phyloP scores from a whole-genome alignment of 30 jellyfish, hydroid and myxozoan species.

The Aurelia aurita region DNA sequence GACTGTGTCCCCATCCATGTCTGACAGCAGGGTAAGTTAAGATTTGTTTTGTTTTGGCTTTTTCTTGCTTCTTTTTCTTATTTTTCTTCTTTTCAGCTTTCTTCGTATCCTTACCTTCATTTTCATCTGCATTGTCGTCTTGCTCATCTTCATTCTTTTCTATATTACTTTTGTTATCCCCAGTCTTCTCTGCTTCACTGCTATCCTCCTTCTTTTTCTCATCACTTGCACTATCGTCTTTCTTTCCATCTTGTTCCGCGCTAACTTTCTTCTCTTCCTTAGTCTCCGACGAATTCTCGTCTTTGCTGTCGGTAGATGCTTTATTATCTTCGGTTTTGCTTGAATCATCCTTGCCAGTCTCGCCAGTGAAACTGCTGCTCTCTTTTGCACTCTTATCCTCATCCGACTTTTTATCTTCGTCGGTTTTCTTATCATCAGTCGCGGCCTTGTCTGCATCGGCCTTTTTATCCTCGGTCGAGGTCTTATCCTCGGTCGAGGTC shows the following conservation, averaged over 20 bases:
- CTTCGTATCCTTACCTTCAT: constrained; percentile 1
- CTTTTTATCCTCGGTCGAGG: constrained; percentile 2
- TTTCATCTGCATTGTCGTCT: constrained; percentile 16
- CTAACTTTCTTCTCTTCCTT: constrained; percentile 40
- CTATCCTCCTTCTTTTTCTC: neutral
- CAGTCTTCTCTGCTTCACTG: constrained; percentile 1
- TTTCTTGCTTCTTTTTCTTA: constrained; percentile 59
- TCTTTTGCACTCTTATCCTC: constrained; percentile 20
- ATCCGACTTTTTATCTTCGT: constrained; percentile 24
- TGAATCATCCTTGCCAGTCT: neutral
- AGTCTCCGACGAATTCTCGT: neutral
- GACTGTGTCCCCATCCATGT: constrained; percentile 91
- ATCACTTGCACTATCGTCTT: neutral
- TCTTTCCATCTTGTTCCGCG: constrained; percentile 2
- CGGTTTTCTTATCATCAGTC: constrained; percentile 5
- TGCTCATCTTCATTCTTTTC: constrained; percentile 8
- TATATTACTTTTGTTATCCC: neutral
- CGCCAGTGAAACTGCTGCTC: neutral
- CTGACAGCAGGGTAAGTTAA: constrained; percentile 92
- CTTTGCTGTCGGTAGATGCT: constrained; percentile 12
- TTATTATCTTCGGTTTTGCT: constrained; percentile 2
- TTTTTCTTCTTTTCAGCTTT: constrained; percentile 24
- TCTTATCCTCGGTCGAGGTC: constrained; percentile 17
- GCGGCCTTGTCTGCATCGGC: constrained; percentile 12
- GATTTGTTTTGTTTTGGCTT: constrained; percentile 84